Evolutionary conservation across 2,797 vertebrate genomes (phyloP).

Genomic region (Buphagus erythrorhynchus): DNA sequence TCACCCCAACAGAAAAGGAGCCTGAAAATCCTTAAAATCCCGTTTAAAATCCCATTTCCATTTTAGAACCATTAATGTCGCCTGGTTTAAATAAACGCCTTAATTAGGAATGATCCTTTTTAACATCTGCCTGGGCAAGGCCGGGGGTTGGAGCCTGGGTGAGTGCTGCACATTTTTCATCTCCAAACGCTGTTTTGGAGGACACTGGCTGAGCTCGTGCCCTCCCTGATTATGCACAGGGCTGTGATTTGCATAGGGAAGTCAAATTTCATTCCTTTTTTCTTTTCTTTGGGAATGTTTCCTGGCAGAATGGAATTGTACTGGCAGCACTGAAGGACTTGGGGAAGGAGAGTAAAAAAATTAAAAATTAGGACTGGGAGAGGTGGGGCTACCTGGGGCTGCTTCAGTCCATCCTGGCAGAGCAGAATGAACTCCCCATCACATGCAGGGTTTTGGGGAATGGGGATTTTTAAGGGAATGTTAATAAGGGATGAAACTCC

Average conservation of each 20-base stretch:
- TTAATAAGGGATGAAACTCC: background rate
- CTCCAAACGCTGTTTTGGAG: background rate
- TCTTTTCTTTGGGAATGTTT: background rate
- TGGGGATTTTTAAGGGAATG: background rate
- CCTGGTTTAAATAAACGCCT: background rate
- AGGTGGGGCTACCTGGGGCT: background rate
- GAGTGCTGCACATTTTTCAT: background rate
- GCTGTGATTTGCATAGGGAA: background rate
- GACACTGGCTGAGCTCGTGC: background rate
- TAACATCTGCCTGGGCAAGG: background rate
- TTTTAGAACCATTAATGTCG: background rate
- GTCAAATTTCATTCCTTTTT: background rate
- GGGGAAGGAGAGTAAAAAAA: background rate
- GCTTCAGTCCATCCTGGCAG: background rate
- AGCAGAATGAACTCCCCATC: background rate
- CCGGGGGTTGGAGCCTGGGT: background rate
- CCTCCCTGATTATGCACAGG: background rate
- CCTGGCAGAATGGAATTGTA: background rate
- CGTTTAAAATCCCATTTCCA: background rate
- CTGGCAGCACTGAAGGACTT: background rate
- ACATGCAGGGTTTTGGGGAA: fast-evolving
- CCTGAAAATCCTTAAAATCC: background rate
- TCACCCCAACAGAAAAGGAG: background rate
- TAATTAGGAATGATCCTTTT: background rate
- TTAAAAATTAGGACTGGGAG: background rate